Evolutionary conservation across 2,113 vertebrate species (phyloP).

Genomic region (Talpa occidentalis): DNA sequence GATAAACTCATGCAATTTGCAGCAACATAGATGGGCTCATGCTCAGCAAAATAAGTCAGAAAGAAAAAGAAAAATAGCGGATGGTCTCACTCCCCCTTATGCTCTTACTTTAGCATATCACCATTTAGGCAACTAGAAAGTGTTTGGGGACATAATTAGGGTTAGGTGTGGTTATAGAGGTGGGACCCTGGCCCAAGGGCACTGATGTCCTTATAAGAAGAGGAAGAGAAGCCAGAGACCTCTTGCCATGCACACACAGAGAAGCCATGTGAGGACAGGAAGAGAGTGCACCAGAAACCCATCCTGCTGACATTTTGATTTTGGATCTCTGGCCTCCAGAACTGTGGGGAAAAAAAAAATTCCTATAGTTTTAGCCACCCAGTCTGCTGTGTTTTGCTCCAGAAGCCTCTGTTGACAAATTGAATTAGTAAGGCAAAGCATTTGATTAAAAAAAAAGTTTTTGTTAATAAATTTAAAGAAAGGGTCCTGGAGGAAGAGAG

Average conservation of each 20-base stretch:
- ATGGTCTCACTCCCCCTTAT: no score
- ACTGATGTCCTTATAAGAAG: not conserved
- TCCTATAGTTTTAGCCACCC: not conserved
- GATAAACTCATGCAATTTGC: no score
- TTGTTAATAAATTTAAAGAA: conserved; percentile 24
- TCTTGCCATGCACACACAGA: not conserved
- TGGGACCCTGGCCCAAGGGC: not conserved
- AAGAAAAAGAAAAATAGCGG: no score
- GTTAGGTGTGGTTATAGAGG: not conserved
- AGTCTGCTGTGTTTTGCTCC: not conserved
- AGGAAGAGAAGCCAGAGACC: not conserved
- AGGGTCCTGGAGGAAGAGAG: not conserved
- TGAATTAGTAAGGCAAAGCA: not conserved
- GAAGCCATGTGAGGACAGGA: not conserved
- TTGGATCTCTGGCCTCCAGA: not conserved
- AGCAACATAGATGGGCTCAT: no score
- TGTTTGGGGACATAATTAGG: not conserved
- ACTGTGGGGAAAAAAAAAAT: not conserved
- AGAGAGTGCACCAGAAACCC: not conserved
- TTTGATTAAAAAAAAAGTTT: not conserved
- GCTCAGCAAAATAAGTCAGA: no score
- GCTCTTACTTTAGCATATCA: not conserved
- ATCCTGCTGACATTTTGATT: not conserved
- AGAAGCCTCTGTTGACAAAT: not conserved
- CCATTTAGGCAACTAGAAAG: not conserved